A percentile compares a stretch with the other conserved stretches of the same genome.
Conservation (phyloP, 2,113 vertebrate species). For the Pithys albifrons region DNA sequence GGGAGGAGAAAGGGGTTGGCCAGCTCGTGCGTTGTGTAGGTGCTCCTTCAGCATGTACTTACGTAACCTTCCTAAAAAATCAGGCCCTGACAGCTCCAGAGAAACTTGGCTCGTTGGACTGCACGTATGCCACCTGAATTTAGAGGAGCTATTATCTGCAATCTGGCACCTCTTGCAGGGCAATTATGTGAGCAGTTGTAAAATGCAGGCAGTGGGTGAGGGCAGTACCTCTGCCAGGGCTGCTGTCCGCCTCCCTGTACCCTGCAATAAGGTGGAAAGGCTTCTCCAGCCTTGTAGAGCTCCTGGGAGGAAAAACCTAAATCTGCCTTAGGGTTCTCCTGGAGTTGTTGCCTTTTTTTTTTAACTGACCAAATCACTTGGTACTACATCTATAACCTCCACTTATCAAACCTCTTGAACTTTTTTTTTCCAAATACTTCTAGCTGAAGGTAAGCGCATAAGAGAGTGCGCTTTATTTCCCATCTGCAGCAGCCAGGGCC, state of each 20-base stretch:
- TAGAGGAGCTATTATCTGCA: constrained; percentile 2
- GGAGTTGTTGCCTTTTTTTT: neutral
- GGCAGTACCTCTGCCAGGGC: neutral
- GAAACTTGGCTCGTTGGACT: neutral
- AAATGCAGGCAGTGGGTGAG: neutral
- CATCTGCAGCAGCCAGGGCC: neutral
- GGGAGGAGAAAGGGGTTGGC: neutral
- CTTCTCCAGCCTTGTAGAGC: neutral
- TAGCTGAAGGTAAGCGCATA: accelerated
- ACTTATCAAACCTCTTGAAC: neutral
- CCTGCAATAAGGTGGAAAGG: neutral
- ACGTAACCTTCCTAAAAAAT: constrained; percentile 37
- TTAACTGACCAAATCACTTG: neutral
- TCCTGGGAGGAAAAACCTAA: neutral
- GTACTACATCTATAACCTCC: neutral
- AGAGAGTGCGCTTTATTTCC: neutral
- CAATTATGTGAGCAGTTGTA: neutral
- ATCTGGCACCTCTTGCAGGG: constrained; percentile 30
- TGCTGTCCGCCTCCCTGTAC: neutral
- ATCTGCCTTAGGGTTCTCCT: neutral
- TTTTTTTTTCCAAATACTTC: neutral
- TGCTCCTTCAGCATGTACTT: neutral
- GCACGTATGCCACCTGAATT: constrained; percentile 40
- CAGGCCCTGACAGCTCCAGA: constrained; percentile 52
- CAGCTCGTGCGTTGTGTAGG: neutral